These are phyloP conservation scores for Luperina testacea DNA, from an alignment of 2,888 invertebrate species.

Conservation along the genomic window DNA sequence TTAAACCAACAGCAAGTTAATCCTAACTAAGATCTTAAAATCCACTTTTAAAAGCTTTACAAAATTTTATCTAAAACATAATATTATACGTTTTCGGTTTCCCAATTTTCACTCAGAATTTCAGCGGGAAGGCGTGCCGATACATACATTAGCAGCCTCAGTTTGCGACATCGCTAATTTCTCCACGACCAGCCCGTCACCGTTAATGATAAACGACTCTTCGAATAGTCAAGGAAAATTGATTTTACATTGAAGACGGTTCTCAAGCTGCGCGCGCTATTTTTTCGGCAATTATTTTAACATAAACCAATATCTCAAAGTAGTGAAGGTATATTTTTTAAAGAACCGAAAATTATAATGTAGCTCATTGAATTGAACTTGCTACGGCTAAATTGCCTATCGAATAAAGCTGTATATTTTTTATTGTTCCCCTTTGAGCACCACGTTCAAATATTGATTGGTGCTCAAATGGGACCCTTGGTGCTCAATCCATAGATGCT, in stretches of 20 bases:
- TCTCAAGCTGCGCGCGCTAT: neutral
- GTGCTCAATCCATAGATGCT: no score
- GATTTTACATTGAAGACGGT: constrained; percentile 52
- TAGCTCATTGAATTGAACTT: neutral
- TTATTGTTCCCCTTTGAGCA: no score
- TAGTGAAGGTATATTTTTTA: neutral
- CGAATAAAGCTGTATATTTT: no score
- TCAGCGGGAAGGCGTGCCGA: constrained; percentile 43
- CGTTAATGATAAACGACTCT: constrained; percentile 59
- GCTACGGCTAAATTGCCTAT: no score
- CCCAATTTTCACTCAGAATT: constrained; percentile 3
- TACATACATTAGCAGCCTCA: constrained; percentile 55
- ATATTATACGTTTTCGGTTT: neutral
- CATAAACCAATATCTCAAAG: neutral
- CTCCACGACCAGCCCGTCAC: constrained; percentile 41
- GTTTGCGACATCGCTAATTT: constrained; percentile 54
- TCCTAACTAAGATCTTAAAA: neutral
- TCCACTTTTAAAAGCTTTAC: neutral
- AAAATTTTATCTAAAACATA: neutral
- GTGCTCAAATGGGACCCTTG: no score
- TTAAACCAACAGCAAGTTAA: neutral
- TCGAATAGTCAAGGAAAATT: constrained; percentile 52
- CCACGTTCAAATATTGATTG: no score
- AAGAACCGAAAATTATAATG: neutral
- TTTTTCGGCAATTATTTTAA: neutral